Evolutionary conservation across 1,140 invertebrate species (phyloP).

Genomic region (Caenorhabditis inopinata): DNA sequence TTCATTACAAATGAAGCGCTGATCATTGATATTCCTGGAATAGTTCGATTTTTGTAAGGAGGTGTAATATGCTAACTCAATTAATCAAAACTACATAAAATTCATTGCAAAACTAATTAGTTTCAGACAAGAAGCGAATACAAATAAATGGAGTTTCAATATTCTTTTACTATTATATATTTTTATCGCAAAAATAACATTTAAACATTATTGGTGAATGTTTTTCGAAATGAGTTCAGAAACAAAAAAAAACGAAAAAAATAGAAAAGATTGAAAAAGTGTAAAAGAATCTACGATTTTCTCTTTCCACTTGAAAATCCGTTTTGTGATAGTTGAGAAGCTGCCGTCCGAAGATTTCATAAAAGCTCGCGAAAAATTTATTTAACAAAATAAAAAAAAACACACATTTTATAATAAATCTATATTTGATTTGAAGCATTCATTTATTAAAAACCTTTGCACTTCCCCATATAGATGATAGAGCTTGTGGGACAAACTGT

Average conservation of each 20-base stretch:
- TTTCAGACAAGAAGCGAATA: too few relatives aligned
- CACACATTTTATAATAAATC: not conserved
- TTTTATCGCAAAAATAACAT: too few relatives aligned
- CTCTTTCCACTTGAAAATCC: not conserved
- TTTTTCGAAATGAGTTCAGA: not conserved
- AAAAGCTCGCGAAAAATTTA: not conserved
- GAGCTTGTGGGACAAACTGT: not conserved
- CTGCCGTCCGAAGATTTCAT: too few relatives aligned
- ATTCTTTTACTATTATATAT: too few relatives aligned
- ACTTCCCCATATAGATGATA: constrained; percentile 54
- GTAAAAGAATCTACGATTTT: not conserved
- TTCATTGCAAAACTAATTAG: too few relatives aligned
- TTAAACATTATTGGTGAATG: too few relatives aligned
- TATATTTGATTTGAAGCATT: not conserved
- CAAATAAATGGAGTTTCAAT: too few relatives aligned
- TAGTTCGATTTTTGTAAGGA: not conserved
- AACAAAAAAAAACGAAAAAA: too few relatives aligned
- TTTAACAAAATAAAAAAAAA: not conserved
- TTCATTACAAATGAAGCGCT: too few relatives aligned
- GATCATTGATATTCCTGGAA: not conserved
- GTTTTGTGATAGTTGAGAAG: too few relatives aligned
- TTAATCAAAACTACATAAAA: not conserved
- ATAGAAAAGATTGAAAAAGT: too few relatives aligned
- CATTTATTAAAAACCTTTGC: not conserved
- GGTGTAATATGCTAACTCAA: not conserved